Evolutionary conservation across 2,113 vertebrate species (phyloP).

Genomic region (Periophthalmodon schlosseri): DNA sequence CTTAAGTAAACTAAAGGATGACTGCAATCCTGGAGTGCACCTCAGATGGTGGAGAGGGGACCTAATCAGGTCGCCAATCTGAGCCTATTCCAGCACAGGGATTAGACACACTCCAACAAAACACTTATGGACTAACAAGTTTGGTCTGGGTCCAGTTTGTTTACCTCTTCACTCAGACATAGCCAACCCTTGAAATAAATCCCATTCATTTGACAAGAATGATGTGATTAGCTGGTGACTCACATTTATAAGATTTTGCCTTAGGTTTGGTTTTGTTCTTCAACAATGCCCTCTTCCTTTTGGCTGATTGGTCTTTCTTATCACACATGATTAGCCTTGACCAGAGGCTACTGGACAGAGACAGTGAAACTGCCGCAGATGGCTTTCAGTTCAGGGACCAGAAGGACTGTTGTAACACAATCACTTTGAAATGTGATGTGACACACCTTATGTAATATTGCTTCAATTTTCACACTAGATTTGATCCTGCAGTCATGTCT

Average conservation of each 20-base stretch:
- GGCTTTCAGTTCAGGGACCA: slow-evolving; percentile 35
- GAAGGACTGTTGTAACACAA: slow-evolving; percentile 43
- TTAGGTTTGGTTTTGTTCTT: slow-evolving; percentile 43
- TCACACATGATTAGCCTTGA: slow-evolving; percentile 54
- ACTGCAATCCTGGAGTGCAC: neutral
- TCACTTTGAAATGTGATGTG: slow-evolving; percentile 12
- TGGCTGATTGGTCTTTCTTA: slow-evolving; percentile 48
- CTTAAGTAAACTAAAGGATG: neutral
- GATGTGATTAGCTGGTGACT: slow-evolving; percentile 17
- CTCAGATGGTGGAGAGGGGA: neutral
- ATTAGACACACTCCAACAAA: neutral
- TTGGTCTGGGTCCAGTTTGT: slow-evolving; percentile 26
- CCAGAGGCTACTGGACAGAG: slow-evolving; percentile 35
- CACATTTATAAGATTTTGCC: slow-evolving; percentile 33
- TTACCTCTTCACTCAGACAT: slow-evolving; percentile 36
- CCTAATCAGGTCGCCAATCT: slow-evolving; percentile 7
- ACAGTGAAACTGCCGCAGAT: slow-evolving; percentile 35
- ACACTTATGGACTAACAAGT: slow-evolving; percentile 17
- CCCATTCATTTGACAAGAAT: neutral
- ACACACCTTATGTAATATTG: slow-evolving; percentile 12
- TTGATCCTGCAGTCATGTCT: neutral
- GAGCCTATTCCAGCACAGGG: slow-evolving; percentile 1
- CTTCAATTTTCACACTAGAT: slow-evolving; percentile 1
- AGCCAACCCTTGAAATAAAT: slow-evolving; percentile 9
- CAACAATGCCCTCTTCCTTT: slow-evolving; percentile 28